These are phyloP conservation scores for Pygoscelis adeliae DNA, from an alignment of 2,113 vertebrate species.

Conservation along the genomic window DNA sequence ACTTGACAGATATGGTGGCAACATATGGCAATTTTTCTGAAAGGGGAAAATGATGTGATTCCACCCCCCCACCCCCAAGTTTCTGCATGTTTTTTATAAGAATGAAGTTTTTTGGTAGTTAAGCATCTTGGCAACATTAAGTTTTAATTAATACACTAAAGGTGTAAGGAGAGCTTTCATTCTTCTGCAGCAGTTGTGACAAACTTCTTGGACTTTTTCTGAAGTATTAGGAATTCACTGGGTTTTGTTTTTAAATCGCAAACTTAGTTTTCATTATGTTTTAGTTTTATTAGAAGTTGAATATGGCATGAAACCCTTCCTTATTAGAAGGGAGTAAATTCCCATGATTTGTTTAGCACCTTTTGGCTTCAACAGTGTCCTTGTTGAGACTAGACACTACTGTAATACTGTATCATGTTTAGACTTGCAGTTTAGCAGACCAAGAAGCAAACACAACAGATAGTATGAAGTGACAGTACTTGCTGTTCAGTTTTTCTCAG, in stretches of 20 bases:
- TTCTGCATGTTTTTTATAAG: fast-evolving
- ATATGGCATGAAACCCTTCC: neutral
- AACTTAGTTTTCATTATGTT: neutral
- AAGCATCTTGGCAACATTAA: too few relatives aligned
- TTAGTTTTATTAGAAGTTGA: neutral
- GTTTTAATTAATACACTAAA: neutral
- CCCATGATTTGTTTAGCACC: neutral
- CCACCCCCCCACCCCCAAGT: neutral
- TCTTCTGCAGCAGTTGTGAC: neutral
- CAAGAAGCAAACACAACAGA: neutral
- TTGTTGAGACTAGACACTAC: neutral
- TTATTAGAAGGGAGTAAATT: neutral
- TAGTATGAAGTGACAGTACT: neutral
- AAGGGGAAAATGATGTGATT: neutral
- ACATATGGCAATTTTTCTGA: neutral
- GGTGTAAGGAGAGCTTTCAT: neutral
- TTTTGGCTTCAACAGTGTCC: neutral
- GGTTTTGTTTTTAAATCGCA: neutral
- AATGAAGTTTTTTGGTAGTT: neutral
- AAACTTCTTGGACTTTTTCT: neutral
- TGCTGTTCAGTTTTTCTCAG: neutral
- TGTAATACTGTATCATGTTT: neutral
- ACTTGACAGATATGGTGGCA: neutral
- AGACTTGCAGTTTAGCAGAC: neutral
- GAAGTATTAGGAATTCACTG: neutral